Evolutionary conservation across 2,113 vertebrate species (phyloP), one percentile per base, ranked within the genome.

Genomic region (Cyphotilapia sp.): DNA sequence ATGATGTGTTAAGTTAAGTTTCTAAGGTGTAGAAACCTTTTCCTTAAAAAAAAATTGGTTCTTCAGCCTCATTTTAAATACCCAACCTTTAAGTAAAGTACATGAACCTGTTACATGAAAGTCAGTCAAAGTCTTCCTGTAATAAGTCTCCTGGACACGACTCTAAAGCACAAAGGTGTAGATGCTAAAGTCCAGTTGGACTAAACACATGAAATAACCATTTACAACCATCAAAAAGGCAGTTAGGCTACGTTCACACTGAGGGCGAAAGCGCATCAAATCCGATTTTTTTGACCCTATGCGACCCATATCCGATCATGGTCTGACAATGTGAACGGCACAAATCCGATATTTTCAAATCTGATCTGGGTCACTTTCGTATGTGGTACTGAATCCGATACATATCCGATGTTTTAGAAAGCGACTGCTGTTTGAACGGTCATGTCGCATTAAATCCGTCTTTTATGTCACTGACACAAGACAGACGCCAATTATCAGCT

Each of bases 311-410:
- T 45, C 42, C 3, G 0, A 45, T 45, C 42, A 16, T 16, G 42
- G 1, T 14, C 0, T 5, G 2, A 45, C 42, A 45, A 13, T 45
- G 13, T 45, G 2, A 45, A 45, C 13, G 0, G 13, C 42, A 14
- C 13, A 7, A 45, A 45, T 45, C 3, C 13, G 3, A 7, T 45
- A 45, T 45, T 45, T 14, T 2, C 42, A 45, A 45, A 45, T 45
- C 13, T 1, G 3, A 45, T 7, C 42, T 45, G 13, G 13, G 13
- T 16, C 13, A 7, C 42, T 45, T 45, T 45, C 3, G 6, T 2
- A 45, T 45, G 42, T 16, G 42, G 13, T 16, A 0, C 42, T 45
- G 13, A 1, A 45, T 16, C 6, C 42, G 13, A 45, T 7, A 7
- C 6, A 45, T 45, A 45, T 16, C 42, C 0, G 6, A 45, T 45